Evolutionary conservation across 64 coral and sea anemone genomes (phyloP).

Genomic region (Actinia tenebrosa): DNA sequence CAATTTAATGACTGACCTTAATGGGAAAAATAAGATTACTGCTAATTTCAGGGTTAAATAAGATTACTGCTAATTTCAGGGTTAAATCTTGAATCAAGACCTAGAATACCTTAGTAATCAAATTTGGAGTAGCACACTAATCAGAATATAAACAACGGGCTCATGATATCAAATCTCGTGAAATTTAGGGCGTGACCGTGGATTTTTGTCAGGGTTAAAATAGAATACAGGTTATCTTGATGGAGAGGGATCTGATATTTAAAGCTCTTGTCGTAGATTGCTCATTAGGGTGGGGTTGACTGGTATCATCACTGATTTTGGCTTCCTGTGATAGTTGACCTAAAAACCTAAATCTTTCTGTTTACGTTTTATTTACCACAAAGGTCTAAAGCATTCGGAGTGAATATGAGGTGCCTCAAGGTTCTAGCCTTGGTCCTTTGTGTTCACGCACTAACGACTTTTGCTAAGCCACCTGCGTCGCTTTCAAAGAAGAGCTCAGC

Average conservation of each 20-base stretch:
- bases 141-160: background rate
- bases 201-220: background rate
- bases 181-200: background rate
- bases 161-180: background rate
- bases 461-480: constrained; percentile 3
- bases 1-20: background rate
- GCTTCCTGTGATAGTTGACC: background rate
- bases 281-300: background rate
- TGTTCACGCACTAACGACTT: background rate
- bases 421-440: constrained; percentile 13
- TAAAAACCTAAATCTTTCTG: background rate
- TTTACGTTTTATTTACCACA: background rate
- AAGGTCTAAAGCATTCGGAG: background rate
- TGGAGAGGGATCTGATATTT: background rate
- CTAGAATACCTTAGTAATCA: too few relatives aligned
- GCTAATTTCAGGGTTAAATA: too few relatives aligned
- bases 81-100: too few relatives aligned
- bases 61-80: too few relatives aligned
- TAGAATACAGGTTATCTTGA: background rate
- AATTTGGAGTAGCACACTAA: too few relatives aligned
- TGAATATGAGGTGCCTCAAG: background rate
- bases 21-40: too few relatives aligned
- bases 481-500: background rate
- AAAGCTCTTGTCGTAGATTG: background rate
- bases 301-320: constrained; percentile 1